A percentile compares a stretch with the other conserved stretches of the same genome.
Conservation (phyloP, 2,113 vertebrate species). For the Gambusia holbrooki region DNA sequence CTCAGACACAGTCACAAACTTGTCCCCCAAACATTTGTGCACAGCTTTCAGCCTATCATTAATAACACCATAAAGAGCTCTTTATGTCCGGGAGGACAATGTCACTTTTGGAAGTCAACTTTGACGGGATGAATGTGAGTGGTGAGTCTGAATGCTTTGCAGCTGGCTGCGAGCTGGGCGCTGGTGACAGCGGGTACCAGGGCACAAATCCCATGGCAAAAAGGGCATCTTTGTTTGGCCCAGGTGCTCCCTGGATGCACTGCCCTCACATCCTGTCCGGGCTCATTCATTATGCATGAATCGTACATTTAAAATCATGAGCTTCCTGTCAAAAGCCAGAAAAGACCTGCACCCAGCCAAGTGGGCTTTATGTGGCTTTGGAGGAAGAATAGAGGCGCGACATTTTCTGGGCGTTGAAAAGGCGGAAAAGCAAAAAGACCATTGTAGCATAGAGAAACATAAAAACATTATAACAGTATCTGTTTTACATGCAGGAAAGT, state of each 20-base stretch:
- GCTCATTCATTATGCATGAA: constrained; percentile 87
- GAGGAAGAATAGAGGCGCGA: constrained; percentile 63
- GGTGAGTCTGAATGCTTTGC: constrained; percentile 78
- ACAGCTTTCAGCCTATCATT: constrained; percentile 73
- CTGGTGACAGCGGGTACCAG: constrained; percentile 83
- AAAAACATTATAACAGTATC: constrained; percentile 54
- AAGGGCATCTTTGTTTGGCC: constrained; percentile 88
- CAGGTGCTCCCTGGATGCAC: constrained; percentile 85
- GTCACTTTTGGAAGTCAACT: constrained; percentile 80
- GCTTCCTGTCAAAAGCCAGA: constrained; percentile 82
- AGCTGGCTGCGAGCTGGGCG: constrained; percentile 80
- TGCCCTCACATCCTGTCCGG: constrained; percentile 83
- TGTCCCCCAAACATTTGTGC: constrained; percentile 72
- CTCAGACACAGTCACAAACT: constrained; percentile 64
- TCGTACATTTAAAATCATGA: constrained; percentile 83
- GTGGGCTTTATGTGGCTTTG: constrained; percentile 66
- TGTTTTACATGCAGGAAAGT: constrained; percentile 45
- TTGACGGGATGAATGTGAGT: constrained; percentile 75
- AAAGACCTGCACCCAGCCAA: constrained; percentile 58
- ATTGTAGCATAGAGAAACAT: constrained; percentile 58
- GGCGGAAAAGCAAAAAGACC: constrained; percentile 44
- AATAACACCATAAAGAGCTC: constrained; percentile 81
- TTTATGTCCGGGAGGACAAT: constrained; percentile 77
- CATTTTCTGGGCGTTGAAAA: constrained; percentile 71
- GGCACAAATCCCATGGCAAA: constrained; percentile 79